These are phyloP conservation scores for Corythornis madagascariensis DNA, from an alignment of 2,113 vertebrate genomes.

Conservation along the genomic window DNA sequence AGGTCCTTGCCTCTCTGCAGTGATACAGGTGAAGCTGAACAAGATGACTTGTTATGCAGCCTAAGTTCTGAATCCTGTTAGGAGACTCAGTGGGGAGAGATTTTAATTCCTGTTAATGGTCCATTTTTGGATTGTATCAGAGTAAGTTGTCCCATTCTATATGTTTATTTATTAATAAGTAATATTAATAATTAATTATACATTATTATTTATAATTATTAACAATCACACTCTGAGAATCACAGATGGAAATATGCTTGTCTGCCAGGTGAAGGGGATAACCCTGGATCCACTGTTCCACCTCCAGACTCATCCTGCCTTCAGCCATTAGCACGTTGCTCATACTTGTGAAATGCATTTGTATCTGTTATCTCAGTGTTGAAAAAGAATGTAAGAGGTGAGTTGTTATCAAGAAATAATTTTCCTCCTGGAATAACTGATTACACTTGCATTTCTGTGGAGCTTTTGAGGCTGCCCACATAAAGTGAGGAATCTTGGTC, in stretches of 20 bases:
- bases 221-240: not conserved
- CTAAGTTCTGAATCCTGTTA: not conserved
- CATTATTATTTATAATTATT: too few species aligned
- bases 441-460: not conserved
- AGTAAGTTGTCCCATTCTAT: not conserved
- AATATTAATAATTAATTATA: too few species aligned
- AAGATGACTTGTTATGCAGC: not conserved
- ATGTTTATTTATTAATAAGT: not conserved
- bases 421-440: not conserved
- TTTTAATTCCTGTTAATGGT: not conserved
- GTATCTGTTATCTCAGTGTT: not conserved
- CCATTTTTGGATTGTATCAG: not conserved
- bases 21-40: not conserved
- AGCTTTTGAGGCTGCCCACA: not conserved
- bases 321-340: not conserved
- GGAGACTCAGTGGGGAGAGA: not conserved
- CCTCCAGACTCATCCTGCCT: not conserved
- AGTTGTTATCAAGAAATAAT: not conserved
- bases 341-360: not conserved
- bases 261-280: not conserved
- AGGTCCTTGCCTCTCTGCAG: not conserved
- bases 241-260: not conserved
- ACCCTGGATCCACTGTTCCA: not conserved
- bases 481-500: not conserved
- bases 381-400: not conserved